phyloP scores from a whole-genome alignment of 2,797 vertebrate genomes.

The Cyclopterus lumpus region DNA sequence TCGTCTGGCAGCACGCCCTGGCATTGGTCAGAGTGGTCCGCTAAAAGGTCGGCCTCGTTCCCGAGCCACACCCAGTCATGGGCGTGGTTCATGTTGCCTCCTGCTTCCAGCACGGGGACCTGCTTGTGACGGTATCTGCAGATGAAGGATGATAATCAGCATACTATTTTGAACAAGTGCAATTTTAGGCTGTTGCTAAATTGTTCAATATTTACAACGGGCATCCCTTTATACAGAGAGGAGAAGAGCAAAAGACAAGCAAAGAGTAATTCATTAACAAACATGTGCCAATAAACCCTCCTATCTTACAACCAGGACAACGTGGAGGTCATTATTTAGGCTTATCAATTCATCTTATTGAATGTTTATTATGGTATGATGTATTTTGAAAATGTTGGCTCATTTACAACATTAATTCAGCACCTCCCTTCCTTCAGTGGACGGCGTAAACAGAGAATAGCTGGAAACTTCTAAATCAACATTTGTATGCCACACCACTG shows the following conservation, averaged over 20 bases:
- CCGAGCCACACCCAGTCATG: conserved; percentile 99
- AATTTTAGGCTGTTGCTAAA: background rate
- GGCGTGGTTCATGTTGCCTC: conserved; percentile 93
- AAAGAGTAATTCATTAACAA: background rate
- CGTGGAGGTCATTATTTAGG: no score
- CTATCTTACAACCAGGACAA: no score
- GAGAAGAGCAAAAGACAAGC: background rate
- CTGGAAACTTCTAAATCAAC: background rate
- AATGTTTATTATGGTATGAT: background rate
- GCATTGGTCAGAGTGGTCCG: conserved; percentile 88
- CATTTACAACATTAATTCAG: background rate
- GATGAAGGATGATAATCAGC: background rate
- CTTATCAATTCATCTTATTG: background rate
- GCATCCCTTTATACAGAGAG: background rate
- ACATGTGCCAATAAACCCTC: background rate
- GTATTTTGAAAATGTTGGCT: no score
- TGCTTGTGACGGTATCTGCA: conserved; percentile 93
- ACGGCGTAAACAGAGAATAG: background rate
- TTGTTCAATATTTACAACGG: background rate
- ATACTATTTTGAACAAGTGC: no score
- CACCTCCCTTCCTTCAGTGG: background rate
- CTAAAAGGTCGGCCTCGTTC: conserved; percentile 92
- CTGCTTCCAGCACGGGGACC: conserved; percentile 91
- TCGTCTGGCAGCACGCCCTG: conserved; percentile 87
- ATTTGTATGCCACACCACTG: no score